Conservation (phyloP, 2,113 vertebrate genomes). For the Pipa parva region DNA sequence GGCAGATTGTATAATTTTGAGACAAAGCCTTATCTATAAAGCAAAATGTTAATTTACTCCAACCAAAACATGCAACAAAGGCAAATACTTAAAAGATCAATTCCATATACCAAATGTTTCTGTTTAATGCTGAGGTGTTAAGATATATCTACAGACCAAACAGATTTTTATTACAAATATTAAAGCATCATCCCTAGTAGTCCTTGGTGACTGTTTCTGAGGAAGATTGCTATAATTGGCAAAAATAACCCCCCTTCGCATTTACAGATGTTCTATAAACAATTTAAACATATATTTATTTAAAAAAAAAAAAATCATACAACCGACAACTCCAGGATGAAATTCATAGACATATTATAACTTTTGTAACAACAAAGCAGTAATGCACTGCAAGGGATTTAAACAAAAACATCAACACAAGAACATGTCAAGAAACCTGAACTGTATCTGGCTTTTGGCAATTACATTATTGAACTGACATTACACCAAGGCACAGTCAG, state of each 20-base stretch:
- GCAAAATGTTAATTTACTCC: constrained; percentile 23
- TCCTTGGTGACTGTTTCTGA: not conserved
- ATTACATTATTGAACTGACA: not conserved
- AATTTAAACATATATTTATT: no score
- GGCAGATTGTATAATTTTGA: constrained; percentile 10
- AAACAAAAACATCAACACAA: not conserved
- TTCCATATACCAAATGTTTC: not conserved
- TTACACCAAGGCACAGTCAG: not conserved
- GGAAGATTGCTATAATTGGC: not conserved
- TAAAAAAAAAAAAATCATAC: no score
- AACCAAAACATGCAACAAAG: constrained; percentile 33
- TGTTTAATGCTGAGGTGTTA: constrained; percentile 8
- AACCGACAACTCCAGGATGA: no score
- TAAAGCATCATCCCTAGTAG: not conserved
- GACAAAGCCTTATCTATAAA: constrained; percentile 24
- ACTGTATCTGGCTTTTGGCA: not conserved
- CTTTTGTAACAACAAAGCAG: no score
- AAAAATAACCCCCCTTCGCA: not conserved
- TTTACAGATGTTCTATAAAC: not conserved
- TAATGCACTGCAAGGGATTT: not conserved
- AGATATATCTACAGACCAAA: constrained; percentile 14
- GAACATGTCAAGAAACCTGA: not conserved
- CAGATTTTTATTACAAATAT: constrained; percentile 1
- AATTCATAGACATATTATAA: no score
- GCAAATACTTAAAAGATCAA: constrained; percentile 31